Evolutionary conservation across 30 jellyfish, hydroid and myxozoan species (phyloP).

Genomic region (Cassiopea andromeda): DNA sequence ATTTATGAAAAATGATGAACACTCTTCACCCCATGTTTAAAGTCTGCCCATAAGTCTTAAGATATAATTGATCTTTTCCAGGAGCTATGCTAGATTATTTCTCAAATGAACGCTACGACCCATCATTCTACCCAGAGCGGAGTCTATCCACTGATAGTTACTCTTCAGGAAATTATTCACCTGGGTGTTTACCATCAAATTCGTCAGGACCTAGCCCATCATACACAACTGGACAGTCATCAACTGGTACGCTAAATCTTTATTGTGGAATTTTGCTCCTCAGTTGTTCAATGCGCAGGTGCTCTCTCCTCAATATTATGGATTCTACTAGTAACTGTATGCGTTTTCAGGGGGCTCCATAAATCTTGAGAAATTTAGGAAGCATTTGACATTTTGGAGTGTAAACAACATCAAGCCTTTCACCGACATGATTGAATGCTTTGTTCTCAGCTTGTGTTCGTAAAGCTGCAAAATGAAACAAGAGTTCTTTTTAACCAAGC

Average conservation of each 20-base stretch:
- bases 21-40: neutral
- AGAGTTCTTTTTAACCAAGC: neutral
- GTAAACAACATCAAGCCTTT: neutral
- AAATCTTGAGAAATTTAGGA: no score
- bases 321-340: no score
- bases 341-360: no score
- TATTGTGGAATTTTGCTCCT: no score
- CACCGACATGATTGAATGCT: neutral
- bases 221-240: constrained; percentile 34
- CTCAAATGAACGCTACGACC: constrained; percentile 42
- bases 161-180: constrained; percentile 34
- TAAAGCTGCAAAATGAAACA: neutral
- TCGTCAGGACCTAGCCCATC: constrained; percentile 74
- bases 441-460: neutral
- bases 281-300: no score
- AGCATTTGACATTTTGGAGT: no score
- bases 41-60: neutral
- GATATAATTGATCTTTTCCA: neutral
- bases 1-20: no score
- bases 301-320: no score
- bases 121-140: constrained; percentile 51
- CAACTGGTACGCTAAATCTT: constrained; percentile 23
- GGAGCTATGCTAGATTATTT: constrained; percentile 56
- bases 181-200: constrained; percentile 56
- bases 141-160: constrained; percentile 59